These are phyloP conservation scores for Cecropterus lyciades DNA, from an alignment of 1,140 invertebrate genomes.

Conservation along the genomic window DNA sequence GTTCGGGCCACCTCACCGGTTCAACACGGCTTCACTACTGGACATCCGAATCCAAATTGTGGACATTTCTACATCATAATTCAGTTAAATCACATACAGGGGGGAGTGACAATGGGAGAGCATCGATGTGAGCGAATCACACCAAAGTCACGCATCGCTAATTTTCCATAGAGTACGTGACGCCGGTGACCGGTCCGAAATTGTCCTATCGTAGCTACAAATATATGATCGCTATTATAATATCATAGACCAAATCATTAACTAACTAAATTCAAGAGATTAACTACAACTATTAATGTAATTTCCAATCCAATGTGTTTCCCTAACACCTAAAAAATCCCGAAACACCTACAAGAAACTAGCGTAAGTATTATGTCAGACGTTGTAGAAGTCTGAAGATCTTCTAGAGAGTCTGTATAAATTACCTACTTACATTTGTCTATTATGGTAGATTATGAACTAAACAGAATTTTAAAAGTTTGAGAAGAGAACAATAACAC, in stretches of 20 bases:
- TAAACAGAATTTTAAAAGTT: no score
- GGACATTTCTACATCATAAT: slow-evolving; percentile 75
- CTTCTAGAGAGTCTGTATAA: no score
- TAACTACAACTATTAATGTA: no score
- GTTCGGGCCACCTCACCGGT: slow-evolving; percentile 46
- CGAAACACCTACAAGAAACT: no score
- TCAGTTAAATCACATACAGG: slow-evolving; percentile 81
- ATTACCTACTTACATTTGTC: no score
- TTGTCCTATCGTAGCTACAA: slow-evolving; percentile 36
- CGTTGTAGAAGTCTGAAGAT: no score
- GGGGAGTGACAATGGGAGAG: slow-evolving; percentile 77
- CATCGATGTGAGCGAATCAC: slow-evolving; percentile 79
- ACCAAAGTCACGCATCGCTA: slow-evolving; percentile 75
- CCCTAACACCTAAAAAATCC: no score
- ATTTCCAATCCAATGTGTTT: no score
- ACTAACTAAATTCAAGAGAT: not conserved
- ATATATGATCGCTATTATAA: not conserved
- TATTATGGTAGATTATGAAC: no score
- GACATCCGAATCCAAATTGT: slow-evolving; percentile 74
- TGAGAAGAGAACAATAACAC: no score
- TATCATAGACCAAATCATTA: not conserved
- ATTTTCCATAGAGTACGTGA: slow-evolving; percentile 67
- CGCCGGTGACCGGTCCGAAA: slow-evolving; percentile 64
- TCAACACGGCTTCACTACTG: slow-evolving; percentile 59
- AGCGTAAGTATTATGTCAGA: no score